Evolutionary conservation across 2,888 invertebrate species (phyloP).

Genomic region (Trichacis sp.): DNA sequence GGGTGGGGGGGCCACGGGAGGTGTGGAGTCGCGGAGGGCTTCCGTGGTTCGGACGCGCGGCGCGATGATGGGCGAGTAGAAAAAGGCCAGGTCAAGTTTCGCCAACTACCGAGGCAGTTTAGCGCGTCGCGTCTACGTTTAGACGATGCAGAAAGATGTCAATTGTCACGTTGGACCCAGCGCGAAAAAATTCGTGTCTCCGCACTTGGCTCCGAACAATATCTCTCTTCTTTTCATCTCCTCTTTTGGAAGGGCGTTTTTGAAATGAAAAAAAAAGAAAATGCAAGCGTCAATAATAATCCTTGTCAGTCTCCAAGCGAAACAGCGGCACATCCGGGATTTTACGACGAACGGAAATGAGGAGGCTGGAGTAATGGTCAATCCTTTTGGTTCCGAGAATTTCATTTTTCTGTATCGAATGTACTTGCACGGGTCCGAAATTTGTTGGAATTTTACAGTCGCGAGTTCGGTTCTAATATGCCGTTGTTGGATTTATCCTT

Average conservation of each 20-base stretch:
- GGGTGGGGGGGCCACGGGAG: conserved; percentile 55
- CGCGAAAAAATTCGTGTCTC: no score
- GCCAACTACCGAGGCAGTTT: conserved; percentile 38
- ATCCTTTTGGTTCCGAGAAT: conserved; percentile 29
- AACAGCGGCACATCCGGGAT: conserved; percentile 20
- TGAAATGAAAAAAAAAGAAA: not conserved
- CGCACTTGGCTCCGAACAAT: no score
- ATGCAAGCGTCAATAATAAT: conserved; percentile 42
- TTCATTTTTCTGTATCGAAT: conserved; percentile 15
- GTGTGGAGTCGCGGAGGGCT: conserved; percentile 44
- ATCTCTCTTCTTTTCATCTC: no score
- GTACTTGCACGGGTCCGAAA: conserved; percentile 12
- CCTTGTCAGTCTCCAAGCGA: conserved; percentile 32
- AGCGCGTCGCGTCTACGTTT: conserved; percentile 36
- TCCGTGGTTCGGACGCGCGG: conserved; percentile 24
- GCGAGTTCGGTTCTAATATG: no score
- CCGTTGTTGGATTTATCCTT: no score
- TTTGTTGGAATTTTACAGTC: conserved; percentile 33
- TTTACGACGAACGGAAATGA: conserved; percentile 49
- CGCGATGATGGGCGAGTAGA: conserved; percentile 21
- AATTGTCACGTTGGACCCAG: not conserved
- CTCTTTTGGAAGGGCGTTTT: no score
- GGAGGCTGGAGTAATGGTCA: conserved; percentile 38
- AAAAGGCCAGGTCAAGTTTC: conserved; percentile 33
- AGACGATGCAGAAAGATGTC: conserved; percentile 23